Evolutionary conservation across 1,140 invertebrate species (phyloP), one percentile per base, ranked within the genome.

Genomic region (Spodoptera litura): DNA sequence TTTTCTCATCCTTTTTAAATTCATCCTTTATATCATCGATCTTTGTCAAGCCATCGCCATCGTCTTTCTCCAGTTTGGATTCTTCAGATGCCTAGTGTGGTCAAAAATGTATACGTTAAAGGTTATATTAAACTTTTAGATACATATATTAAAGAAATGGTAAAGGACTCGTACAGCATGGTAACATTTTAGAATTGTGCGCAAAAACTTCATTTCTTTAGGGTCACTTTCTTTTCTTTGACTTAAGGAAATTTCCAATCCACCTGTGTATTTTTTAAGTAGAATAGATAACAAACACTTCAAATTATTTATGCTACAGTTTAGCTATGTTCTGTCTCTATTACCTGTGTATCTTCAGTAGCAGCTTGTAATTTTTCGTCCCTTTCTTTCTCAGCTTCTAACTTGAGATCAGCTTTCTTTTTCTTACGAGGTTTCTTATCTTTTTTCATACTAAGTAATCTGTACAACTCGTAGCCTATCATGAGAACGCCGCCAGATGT

Each of bases 381-480:
- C 74, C 87, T 89, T n/a, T 92, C 90, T 79, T 89, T 92, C 3
- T 93, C 91, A 8, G 83, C 86, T 62, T 95, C 92, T 12, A 82
- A 79, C 82, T 94, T 93, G 64, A 84, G 58, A 10, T 91, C 90
- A 9, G 83, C 83, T 83, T 94, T 95, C 84, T 89, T 93, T 88
- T 95, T 95, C 91, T 96, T 95, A 90, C 95, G 95, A 81, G 95
- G 95, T 89, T 96, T 96, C 72, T 95, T 95, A 79, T 95, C 95
- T 88, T 97, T 97, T 87, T 97, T 97, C 82, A 98, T 95, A 79
- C 98, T 98, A 44, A 99, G 94, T 76, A 99, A 96, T 9, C 98
- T 95, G 91, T 99, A 99, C 88, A 99, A 96, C 95, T 99, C 99
- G 92, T 99, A 99, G 5, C 99, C 99, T 88, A 99, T 99, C 79